These are phyloP conservation scores for Megalops atlanticus DNA, from an alignment of 2,113 vertebrate species.

Conservation along the genomic window DNA sequence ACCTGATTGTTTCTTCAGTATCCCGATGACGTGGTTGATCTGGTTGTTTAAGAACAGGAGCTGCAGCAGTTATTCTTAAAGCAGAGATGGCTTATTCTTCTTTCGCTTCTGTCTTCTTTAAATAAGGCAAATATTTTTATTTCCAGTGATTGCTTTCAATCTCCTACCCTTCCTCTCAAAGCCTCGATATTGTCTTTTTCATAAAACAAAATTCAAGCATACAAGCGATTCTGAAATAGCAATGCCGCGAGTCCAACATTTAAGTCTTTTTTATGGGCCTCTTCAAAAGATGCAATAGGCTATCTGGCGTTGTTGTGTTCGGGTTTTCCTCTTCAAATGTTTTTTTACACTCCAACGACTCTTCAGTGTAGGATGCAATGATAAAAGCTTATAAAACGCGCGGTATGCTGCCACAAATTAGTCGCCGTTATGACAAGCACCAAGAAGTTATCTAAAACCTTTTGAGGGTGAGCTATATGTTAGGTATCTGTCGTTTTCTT, in stretches of 20 bases:
- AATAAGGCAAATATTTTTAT: not conserved
- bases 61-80: not conserved
- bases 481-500: not conserved
- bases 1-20: constrained; percentile 23
- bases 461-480: not conserved
- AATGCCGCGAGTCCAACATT: not conserved
- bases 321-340: constrained; percentile 10
- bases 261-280: constrained; percentile 20
- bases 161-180: not conserved
- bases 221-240: constrained; percentile 16
- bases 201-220: not conserved
- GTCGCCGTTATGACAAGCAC: not conserved
- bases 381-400: not conserved
- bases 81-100: not conserved
- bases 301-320: not conserved
- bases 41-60: not conserved
- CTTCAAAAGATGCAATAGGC: constrained; percentile 19
- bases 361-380: not conserved
- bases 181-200: not conserved
- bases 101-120: not conserved
- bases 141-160: not conserved
- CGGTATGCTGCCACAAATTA: not conserved
- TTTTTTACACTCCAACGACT: constrained; percentile 16
- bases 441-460: constrained; percentile 1
- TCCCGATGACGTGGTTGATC: not conserved